phyloP scores from a whole-genome alignment of 2,888 invertebrate genomes.

The Phengaris arion region DNA sequence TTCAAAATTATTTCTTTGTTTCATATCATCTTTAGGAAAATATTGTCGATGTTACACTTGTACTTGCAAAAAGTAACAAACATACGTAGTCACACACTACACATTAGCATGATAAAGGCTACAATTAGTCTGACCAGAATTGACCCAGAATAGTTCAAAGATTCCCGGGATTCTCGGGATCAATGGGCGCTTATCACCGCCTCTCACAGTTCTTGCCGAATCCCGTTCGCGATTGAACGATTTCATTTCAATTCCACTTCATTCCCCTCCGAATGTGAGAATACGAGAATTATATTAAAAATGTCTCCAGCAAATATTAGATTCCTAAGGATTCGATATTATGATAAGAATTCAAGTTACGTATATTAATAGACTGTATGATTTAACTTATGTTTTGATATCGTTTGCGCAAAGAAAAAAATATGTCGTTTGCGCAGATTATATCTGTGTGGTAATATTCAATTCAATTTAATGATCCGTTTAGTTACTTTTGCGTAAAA shows the following conservation, averaged over 20 bases:
- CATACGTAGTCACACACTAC: background rate
- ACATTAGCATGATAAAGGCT: background rate
- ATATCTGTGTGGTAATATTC: no score
- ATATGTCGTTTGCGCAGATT: no score
- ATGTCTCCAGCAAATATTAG: background rate
- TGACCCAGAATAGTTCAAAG: constrained; percentile 43
- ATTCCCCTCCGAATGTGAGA: constrained; percentile 21
- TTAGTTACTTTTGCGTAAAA: no score
- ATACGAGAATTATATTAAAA: background rate
- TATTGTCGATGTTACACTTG: no score
- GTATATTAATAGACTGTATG: background rate
- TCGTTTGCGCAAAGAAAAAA: no score
- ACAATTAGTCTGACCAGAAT: background rate
- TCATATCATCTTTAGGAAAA: no score
- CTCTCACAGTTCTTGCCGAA: constrained; percentile 48
- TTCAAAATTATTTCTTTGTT: no score
- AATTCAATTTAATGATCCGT: no score
- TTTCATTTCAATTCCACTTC: constrained; percentile 28
- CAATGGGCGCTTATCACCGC: constrained; percentile 62
- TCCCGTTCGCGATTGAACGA: constrained; percentile 36
- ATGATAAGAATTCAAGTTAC: constrained; percentile 6
- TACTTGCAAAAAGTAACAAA: no score
- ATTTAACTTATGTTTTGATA: background rate
- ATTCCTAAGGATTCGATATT: constrained; percentile 11
- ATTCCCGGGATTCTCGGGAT: constrained; percentile 50